These are phyloP conservation scores for Neria commutata DNA, from an alignment of 2,888 invertebrate genomes.

Conservation along the genomic window DNA sequence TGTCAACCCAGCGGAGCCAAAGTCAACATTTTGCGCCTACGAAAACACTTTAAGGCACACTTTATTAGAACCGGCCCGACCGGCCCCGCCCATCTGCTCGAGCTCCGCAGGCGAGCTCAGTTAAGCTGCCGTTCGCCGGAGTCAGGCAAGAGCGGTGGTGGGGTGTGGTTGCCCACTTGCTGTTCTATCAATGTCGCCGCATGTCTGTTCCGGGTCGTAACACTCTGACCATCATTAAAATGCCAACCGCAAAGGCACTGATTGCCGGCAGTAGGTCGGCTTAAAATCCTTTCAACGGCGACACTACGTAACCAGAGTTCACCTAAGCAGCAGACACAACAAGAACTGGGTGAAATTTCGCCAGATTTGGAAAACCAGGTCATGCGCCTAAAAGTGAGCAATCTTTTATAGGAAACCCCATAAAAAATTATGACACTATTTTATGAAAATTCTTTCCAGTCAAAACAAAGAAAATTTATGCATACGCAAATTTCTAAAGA, in stretches of 20 bases:
- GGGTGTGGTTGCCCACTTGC: constrained; percentile 15
- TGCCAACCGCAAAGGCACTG: constrained; percentile 42
- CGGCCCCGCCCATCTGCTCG: neutral
- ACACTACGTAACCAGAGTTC: no score
- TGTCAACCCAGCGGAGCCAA: neutral
- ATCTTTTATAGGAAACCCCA: no score
- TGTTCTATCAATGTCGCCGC: constrained; percentile 46
- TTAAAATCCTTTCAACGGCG: no score
- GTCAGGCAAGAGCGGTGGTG: neutral
- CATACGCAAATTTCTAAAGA: no score
- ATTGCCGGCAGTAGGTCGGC: constrained; percentile 40
- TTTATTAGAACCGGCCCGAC: neutral
- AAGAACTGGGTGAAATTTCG: no score
- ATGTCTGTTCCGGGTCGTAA: constrained; percentile 19
- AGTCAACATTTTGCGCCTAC: neutral
- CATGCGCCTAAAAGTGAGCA: no score
- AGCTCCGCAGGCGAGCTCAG: neutral
- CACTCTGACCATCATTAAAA: constrained; percentile 43
- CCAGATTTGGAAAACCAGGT: no score
- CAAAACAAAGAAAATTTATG: neutral
- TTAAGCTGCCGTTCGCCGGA: neutral
- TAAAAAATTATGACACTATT: constrained; percentile 49
- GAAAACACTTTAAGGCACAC: no score
- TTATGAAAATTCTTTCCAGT: constrained; percentile 47
- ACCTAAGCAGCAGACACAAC: no score